Base-by-base conservation (phyloP, 92 coral and sea anemone species). In the Chrysogorgia sp. region DNA sequence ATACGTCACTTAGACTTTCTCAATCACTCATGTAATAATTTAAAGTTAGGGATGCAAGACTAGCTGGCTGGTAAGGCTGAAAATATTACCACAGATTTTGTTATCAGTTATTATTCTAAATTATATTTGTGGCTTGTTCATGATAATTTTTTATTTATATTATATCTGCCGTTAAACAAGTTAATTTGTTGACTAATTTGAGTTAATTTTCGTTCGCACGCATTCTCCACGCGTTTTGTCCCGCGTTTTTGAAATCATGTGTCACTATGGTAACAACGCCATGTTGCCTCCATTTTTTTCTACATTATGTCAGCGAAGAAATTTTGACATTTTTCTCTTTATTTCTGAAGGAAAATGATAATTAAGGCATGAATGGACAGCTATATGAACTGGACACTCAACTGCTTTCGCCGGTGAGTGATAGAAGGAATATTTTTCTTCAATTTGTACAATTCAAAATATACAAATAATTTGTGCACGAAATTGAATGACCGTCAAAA, bases 241-340 rank as follows among this genome's bases (percentile, higher is more conserved):
- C 32, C 17, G 32, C 32, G 32, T 59, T 13, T 90, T 88, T 90
- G 29, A n/a, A n/a, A n/a, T n/a, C n/a, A n/a, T n/a, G n/a, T n/a
- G 84, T 75, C 60, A 63, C 81, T 86, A 89, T 41, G 90, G 80
- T 19, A 91, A 91, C 84, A 83, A 84, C 29, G 75, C 89, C 55
- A 86, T 91, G 2, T 20, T 17, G 59, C 10, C 58, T 20, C 31
- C 56, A 43, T 53, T 8, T 53, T 24, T 5, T 25, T 19, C 14
- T 48, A 7, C 33, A 71, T 19, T 19, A 10, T 48, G 24, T 7
- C 0, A 52, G 2, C 35, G 10, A 14, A 26, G 3, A 20, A 13
- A 13, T 26, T 45, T 20, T 34, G 29, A 21, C 25, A 13, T 72
- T 72, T 25, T 53, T 6, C 14, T 72, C 0, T 23, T 1, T 23